Base-by-base conservation (phyloP, 1,140 invertebrate genomes). In the Phenacoccus solenopsis region DNA sequence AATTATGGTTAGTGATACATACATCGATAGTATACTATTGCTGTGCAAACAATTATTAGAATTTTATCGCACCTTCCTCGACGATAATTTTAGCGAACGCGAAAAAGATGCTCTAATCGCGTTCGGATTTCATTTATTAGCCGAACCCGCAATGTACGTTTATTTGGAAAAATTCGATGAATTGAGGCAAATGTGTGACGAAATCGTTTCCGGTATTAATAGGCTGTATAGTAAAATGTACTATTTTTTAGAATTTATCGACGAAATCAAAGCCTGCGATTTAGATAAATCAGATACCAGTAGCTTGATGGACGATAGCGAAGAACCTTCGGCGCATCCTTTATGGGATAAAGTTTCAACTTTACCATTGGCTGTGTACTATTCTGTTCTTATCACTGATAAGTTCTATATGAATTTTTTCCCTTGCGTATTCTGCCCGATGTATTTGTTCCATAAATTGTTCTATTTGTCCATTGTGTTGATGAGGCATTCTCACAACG, bases 381-480 rank as follows among this genome's bases (percentile, higher is more conserved):
- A 32, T 68, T 28, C 32, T 5, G 27, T 32, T 3, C 10, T 5
- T 7, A 68, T 21, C 21, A 20, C n/a, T 9, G 32, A 68, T 10
- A 30, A 9, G 9, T 12, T 13, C 1, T 25, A 16, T 30, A 25
- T 20, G 10, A 27, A 25, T 25, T 25, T 16, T 25, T 64, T 64
- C 25, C 59, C 59, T 27, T 20, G 10, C 10, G 59, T 20, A 1
- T 64, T 5, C 21, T 24, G 5, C 16, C 21, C 21, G 59, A 1
- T 64, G 21, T 64, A 64, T 64, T 27, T 64, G 20, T 64, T 64
- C 25, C 59, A 64, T 24, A 64, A 64, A 25, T 25, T 64, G 22
- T 24, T 64, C 12, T 64, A 10, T 64, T 27, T 64, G 16, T 24
- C 22, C 3, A 10, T 64, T 10, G 9, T 27, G 13, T 24, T 64